These are phyloP conservation scores for Passer montanus DNA, from an alignment of 2,113 vertebrate species.

Conservation along the genomic window DNA sequence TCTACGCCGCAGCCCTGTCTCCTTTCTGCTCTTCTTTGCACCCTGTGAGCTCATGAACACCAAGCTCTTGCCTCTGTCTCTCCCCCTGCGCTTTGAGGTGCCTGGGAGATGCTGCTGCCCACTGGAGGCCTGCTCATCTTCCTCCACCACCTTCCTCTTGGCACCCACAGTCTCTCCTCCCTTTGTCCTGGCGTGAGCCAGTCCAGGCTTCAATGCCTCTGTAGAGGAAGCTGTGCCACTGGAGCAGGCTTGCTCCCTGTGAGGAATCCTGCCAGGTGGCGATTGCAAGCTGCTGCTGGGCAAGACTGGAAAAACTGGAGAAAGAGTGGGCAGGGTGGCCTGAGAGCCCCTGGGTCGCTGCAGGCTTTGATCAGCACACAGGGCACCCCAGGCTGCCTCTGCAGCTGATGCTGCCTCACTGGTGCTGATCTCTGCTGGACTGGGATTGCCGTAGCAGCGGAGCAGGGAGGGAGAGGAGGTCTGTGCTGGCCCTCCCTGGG, in stretches of 20 bases:
- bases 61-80: rapidly evolving
- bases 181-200: not conserved
- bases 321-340: not conserved
- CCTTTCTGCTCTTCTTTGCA: constrained; percentile 10
- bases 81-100: rapidly evolving
- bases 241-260: not conserved
- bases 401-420: rapidly evolving
- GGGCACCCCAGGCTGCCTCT: not conserved
- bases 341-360: not conserved
- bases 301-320: not conserved
- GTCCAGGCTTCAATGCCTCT: rapidly evolving
- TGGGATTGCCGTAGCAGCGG: rapidly evolving
- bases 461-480: constrained; percentile 29
- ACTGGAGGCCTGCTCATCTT: not conserved
- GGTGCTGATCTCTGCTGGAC: not conserved
- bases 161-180: not conserved
- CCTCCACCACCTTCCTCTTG: constrained; percentile 11
- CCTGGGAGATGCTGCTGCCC: not conserved
- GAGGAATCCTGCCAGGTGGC: rapidly evolving
- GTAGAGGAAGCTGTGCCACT: not conserved
- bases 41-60: rapidly evolving
- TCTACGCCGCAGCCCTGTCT: rapidly evolving
- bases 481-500: rapidly evolving
- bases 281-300: not conserved
- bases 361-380: rapidly evolving